A percentile compares a stretch with the other conserved stretches of the same genome.
phyloP scores from a whole-genome alignment of 2,888 invertebrate species.

The Brachycybe producta region DNA sequence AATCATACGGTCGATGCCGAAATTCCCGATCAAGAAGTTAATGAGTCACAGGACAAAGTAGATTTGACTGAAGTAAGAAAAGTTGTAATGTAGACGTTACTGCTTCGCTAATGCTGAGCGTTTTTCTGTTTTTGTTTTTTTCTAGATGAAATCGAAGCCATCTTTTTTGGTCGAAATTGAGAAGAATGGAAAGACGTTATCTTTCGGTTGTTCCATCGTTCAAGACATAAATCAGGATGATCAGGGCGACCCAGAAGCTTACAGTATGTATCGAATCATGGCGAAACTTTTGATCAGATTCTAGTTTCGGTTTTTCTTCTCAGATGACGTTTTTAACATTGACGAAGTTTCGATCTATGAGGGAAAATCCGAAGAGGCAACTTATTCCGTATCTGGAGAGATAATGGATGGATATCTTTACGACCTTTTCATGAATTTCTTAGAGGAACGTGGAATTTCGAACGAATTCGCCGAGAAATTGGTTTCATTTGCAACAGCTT shows the following conservation, averaged over 20 bases:
- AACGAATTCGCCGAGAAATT: constrained; percentile 85
- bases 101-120: too few relatives aligned
- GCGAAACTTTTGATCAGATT: background rate
- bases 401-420: constrained; percentile 91
- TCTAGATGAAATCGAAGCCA: constrained; percentile 70
- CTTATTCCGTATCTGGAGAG: constrained; percentile 82
- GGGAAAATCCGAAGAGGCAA: constrained; percentile 74
- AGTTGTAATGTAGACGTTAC: too few relatives aligned
- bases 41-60: constrained; percentile 47
- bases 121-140: constrained; percentile 18
- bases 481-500: constrained; percentile 73
- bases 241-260: constrained; percentile 26
- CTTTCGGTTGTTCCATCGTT: constrained; percentile 72
- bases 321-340: constrained; percentile 81
- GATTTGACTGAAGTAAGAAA: constrained; percentile 49
- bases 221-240: constrained; percentile 30
- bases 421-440: constrained; percentile 81
- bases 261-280: constrained; percentile 27
- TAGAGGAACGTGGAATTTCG: constrained; percentile 90
- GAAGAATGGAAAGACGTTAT: constrained; percentile 57
- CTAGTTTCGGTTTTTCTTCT: background rate
- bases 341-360: constrained; percentile 82
- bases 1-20: constrained; percentile 89
- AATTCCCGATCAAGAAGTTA: constrained; percentile 45
- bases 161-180: constrained; percentile 78